Evolutionary conservation across 2,888 invertebrate species (phyloP), one percentile per base, ranked within the genome.

Genomic region (Bedellia somnulentella): DNA sequence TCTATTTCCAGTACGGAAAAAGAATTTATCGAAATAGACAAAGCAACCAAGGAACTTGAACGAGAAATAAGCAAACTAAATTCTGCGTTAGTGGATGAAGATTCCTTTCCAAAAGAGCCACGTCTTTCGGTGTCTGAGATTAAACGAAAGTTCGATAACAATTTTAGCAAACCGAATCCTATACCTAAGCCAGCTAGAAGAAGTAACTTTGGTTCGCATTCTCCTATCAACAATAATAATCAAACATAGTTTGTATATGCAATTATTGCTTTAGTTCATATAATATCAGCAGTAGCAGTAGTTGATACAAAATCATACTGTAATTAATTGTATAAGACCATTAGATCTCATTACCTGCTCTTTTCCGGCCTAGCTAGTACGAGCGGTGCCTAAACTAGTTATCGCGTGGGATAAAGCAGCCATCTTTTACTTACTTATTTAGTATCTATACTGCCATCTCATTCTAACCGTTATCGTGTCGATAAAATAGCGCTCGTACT

Each of bases 151-250:
- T 81, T 80, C 44, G 77, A 80, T 28, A 73, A 68, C 36, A 70
- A 56, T 15, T 59, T 61, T n/a, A 66, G 52, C 1, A 26, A 70
- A 27, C 77, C 77, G 32, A 77, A 80, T 55, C 80, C 80, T 2
- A 71, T 80, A 52, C 79, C 80, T 46, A 80, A 80, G 49, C 81
- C 80, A 2, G n/a, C n/a, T n/a, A 68, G 79, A 43, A 61, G 81
- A 45, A 78, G 79, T 47, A 63, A 70, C 37, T 60, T 67, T 27
- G 63, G 62, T 30, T 50, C 58, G 5, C 57, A 45, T 34, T 57
- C 61, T 23, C 58, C 63, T 6, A 14, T 31, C 5, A 31, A 31
- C 14, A 27, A 22, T 3, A 30, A 27, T 13, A 13, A 26, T 10
- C 15, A 14, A 8, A 12, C 8, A 3, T 26, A 26, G 10, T 15